Evolutionary conservation across 2,888 invertebrate genomes (phyloP), one percentile per base, ranked within the genome.

Genomic region (Hyles lineata): DNA sequence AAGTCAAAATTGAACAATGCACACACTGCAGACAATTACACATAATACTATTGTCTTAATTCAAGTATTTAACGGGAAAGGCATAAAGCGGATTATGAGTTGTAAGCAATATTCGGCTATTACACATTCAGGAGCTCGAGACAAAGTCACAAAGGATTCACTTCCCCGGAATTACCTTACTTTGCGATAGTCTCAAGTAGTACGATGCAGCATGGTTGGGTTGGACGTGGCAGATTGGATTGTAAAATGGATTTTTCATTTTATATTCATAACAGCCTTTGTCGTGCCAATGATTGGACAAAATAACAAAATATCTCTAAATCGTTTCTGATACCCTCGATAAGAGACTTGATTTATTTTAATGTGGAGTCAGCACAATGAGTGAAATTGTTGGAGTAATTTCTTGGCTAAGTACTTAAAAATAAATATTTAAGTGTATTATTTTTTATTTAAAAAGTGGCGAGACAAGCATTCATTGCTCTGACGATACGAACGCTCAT

Each of bases 141-240:
- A 72, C 72, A 72, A 52, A 77, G 79, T 81, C 83, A 80, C 83
- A 85, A 85, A 85, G 84, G 81, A 80, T 78, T 79, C 78, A 81
- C 80, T 84, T 81, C 77, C 78, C 76, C 76, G 76, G 76, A 79
- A 84, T 83, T 83, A 80, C 77, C 82, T 80, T 78, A 74, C 82
- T 84, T 81, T 80, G 81, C 77, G 80, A 82, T 81, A 76, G 76
- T 77, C 79, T 75, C 43, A 72, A 74, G 70, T 35, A 29, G 78
- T 50, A 35, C 55, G 35, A 19, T 35, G 11, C 35, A 67, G 23
- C 5, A 9, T 32, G 7, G 17, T 55, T 55, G 0, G 6, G 1
- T 35, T 63, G 63, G 63, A 67, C 9, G 55, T 55, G 32, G 25
- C 23, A 58, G 55, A 58, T 32, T 70, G 0, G 55, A n/a, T n/a